Evolutionary conservation across 2,888 invertebrate species (phyloP).

Genomic region (Himalopsyche anomala): DNA sequence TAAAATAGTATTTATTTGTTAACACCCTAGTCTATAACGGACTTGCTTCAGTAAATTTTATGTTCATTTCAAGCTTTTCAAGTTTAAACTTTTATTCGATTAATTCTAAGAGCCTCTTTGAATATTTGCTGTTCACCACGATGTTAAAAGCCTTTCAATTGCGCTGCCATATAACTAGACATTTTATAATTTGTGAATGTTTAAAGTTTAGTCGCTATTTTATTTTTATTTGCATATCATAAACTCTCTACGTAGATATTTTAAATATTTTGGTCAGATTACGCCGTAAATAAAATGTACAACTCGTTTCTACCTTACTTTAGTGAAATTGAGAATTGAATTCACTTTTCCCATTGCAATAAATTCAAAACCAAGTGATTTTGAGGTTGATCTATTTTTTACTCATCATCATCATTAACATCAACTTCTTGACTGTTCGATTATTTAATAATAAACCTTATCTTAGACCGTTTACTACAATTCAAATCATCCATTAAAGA

Average conservation of each 20-base stretch:
- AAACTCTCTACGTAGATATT: background rate
- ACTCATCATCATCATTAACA: too few relatives aligned
- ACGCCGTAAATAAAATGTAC: background rate
- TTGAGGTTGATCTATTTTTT: too few relatives aligned
- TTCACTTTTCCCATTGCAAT: too few relatives aligned
- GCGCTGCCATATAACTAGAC: conserved; percentile 8
- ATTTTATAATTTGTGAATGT: background rate
- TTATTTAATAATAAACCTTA: too few relatives aligned
- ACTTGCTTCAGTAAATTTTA: background rate
- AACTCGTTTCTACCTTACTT: too few relatives aligned
- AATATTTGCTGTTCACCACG: background rate
- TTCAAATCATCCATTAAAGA: too few relatives aligned
- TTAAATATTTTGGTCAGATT: background rate
- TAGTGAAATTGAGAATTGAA: too few relatives aligned
- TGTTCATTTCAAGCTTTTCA: conserved; percentile 21
- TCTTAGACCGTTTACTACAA: too few relatives aligned
- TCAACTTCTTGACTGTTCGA: too few relatives aligned
- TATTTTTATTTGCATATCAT: background rate
- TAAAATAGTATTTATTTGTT: too few relatives aligned
- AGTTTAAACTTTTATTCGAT: background rate
- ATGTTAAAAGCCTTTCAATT: conserved; percentile 1
- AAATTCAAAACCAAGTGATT: too few relatives aligned
- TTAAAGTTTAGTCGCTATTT: background rate
- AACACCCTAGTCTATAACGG: background rate
- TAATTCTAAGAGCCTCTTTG: conserved; percentile 6